Evolutionary conservation across 2,888 invertebrate species (phyloP).

Genomic region (Argyresthia goedartella): DNA sequence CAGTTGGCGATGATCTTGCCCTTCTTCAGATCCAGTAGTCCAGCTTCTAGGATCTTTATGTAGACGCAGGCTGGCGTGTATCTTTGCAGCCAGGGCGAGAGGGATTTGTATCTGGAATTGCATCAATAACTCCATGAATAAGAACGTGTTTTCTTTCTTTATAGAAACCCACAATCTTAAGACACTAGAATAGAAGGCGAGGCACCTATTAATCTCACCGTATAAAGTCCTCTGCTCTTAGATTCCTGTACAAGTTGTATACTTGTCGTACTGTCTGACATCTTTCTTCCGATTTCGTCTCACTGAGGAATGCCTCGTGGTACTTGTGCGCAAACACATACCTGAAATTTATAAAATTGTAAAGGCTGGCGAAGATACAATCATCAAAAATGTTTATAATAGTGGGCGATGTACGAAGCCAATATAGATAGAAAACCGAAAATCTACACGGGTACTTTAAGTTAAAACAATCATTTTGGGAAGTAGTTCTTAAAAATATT

Average conservation of each 20-base stretch:
- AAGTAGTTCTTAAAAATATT: too few relatives aligned
- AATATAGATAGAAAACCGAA: too few relatives aligned
- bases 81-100: constrained; percentile 66
- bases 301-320: constrained; percentile 35
- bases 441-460: too few relatives aligned
- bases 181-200: neutral
- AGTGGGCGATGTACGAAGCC: too few relatives aligned
- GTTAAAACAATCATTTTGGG: too few relatives aligned
- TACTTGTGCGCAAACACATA: constrained; percentile 34
- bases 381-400: too few relatives aligned
- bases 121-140: too few relatives aligned
- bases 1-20: constrained; percentile 19
- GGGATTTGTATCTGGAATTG: constrained; percentile 30
- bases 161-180: too few relatives aligned
- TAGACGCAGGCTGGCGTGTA: constrained; percentile 68
- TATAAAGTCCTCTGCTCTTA: constrained; percentile 28
- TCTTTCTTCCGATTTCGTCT: constrained; percentile 20
- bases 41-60: constrained; percentile 42
- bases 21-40: constrained; percentile 49
- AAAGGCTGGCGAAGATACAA: too few relatives aligned
- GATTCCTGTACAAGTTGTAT: constrained; percentile 26
- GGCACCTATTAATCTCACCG: constrained; percentile 21
- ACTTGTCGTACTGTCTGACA: constrained; percentile 26
- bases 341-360: constrained; percentile 22
- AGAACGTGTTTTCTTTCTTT: too few relatives aligned